A percentile compares a stretch with the other conserved stretches of the same genome.
Evolutionary conservation across 2,888 invertebrate species (phyloP).

Genomic region (Harpalus rubripes): DNA sequence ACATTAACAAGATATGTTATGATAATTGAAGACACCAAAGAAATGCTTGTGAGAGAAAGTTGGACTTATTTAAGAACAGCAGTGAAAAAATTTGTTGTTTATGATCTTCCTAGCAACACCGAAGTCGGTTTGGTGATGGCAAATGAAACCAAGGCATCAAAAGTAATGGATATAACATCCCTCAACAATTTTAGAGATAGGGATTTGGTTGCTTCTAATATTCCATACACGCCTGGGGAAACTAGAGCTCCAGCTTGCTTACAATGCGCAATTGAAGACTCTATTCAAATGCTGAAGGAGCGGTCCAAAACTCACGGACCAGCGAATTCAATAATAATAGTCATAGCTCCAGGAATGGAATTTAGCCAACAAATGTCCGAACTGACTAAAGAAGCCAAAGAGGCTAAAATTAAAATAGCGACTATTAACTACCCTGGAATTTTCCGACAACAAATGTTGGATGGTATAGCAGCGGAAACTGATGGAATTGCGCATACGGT

Average conservation of each 20-base stretch:
- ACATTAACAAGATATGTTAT: constrained; percentile 80
- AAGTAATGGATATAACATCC: constrained; percentile 74
- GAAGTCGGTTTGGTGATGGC: constrained; percentile 79
- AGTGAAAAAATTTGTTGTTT: constrained; percentile 80
- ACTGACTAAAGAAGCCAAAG: constrained; percentile 76
- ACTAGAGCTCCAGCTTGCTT: constrained; percentile 78
- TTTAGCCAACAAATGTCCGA: constrained; percentile 76
- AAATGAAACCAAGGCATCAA: constrained; percentile 76
- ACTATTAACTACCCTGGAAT: constrained; percentile 80
- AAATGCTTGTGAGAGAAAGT: constrained; percentile 80
- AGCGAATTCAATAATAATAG: constrained; percentile 79
- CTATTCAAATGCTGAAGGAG: constrained; percentile 78
- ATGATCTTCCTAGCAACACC: constrained; percentile 79
- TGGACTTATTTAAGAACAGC: constrained; percentile 81
- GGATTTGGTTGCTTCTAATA: constrained; percentile 77
- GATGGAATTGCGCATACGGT: constrained; percentile 78
- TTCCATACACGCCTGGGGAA: constrained; percentile 80
- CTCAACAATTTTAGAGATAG: constrained; percentile 73
- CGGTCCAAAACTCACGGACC: constrained; percentile 76
- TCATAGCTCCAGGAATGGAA: constrained; percentile 80
- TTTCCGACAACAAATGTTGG: constrained; percentile 76
- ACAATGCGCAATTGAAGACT: constrained; percentile 77
- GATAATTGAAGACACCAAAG: constrained; percentile 81
- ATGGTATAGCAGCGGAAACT: constrained; percentile 77
- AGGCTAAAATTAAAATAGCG: constrained; percentile 78